Evolutionary conservation across 2,797 vertebrate species (phyloP).

Genomic region (Sternotherus odoratus): DNA sequence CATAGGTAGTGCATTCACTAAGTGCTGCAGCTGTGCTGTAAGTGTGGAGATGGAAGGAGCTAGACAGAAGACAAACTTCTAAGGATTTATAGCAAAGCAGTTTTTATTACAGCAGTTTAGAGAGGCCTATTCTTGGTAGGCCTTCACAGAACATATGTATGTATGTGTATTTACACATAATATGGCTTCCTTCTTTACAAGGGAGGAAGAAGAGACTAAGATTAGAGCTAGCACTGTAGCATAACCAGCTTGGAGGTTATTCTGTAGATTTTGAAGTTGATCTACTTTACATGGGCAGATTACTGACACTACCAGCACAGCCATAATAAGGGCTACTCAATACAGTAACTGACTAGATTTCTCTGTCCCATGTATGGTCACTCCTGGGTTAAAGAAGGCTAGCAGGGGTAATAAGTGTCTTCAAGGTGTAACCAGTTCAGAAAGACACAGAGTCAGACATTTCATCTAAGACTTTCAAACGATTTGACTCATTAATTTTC

Average conservation of each 20-base stretch:
- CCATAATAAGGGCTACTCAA: neutral
- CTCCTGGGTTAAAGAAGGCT: constrained; percentile 13
- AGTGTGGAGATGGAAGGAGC: neutral
- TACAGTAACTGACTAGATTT: neutral
- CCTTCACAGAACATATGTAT: neutral
- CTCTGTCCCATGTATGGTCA: neutral
- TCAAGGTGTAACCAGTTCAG: neutral
- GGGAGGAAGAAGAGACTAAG: neutral
- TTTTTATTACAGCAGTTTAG: neutral
- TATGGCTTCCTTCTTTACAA: accelerated
- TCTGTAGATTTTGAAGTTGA: neutral
- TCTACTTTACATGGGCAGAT: neutral
- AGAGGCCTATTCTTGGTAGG: neutral
- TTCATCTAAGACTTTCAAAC: neutral
- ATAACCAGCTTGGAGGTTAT: neutral
- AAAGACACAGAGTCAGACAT: accelerated
- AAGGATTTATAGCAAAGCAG: neutral
- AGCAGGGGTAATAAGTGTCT: neutral
- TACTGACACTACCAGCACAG: neutral
- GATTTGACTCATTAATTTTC: neutral
- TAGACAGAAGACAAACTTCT: neutral
- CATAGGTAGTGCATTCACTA: neutral
- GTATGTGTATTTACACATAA: neutral
- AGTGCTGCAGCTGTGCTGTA: neutral
- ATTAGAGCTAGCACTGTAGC: neutral